phyloP scores from a whole-genome alignment of 2,113 vertebrate species.

The Sinocyclocheilus anophthalmus region DNA sequence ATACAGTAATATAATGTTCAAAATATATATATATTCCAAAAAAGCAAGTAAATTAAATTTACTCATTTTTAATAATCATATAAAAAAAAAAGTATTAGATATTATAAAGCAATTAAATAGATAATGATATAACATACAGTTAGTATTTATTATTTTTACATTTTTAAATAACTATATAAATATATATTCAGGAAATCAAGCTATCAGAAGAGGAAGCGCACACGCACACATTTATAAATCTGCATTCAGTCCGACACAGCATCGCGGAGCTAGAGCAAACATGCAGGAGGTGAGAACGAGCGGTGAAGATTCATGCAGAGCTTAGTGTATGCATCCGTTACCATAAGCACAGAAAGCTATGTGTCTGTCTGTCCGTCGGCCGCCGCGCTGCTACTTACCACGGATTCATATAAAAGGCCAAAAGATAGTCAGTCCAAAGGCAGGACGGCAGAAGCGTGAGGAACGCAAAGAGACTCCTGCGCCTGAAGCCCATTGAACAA shows the following conservation, averaged over 20 bases:
- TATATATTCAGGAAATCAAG: no score
- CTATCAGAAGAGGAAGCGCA: no score
- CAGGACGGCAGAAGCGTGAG: conserved; percentile 99
- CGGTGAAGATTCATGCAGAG: background rate
- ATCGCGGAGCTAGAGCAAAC: background rate
- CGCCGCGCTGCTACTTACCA: conserved; percentile 89
- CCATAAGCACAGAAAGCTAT: background rate
- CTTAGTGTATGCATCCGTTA: background rate
- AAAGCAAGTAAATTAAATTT: no score
- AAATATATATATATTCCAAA: no score
- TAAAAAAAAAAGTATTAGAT: no score
- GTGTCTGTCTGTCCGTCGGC: conserved; percentile 41
- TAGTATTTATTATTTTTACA: no score
- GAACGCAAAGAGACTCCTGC: conserved; percentile 99
- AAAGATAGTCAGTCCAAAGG: conserved; percentile 99
- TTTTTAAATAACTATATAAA: no score
- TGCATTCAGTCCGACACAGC: background rate
- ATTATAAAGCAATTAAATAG: no score
- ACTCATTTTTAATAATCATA: no score
- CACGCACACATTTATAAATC: background rate
- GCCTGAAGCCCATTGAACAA: conserved; percentile 83
- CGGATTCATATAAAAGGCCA: conserved; percentile 99
- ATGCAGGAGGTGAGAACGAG: background rate
- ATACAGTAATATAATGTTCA: no score
- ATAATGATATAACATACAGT: no score